Percentiles rank a stretch among this genome's conserved stretches.
Evolutionary conservation across 2,797 vertebrate species (phyloP).

Genomic region (Apogon hyalosoma): DNA sequence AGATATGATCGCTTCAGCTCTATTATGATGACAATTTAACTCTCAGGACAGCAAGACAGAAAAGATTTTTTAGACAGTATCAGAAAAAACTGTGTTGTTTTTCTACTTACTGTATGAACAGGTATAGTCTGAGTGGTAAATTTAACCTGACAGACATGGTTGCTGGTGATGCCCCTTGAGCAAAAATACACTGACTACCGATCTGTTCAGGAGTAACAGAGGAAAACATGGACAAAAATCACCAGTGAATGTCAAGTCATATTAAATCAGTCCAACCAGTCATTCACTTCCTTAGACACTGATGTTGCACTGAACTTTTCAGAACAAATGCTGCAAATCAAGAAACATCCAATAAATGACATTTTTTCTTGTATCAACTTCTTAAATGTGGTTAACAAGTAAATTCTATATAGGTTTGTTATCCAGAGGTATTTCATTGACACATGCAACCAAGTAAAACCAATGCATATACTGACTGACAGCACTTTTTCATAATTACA

Average conservation of each 20-base stretch:
- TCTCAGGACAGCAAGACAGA: constrained; percentile 2
- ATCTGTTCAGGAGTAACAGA: constrained; percentile 14
- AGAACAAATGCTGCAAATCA: too few species aligned
- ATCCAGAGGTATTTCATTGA: too few species aligned
- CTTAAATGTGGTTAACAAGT: too few species aligned
- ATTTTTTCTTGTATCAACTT: too few species aligned
- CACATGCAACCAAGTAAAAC: too few species aligned
- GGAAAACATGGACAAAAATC: constrained; percentile 11
- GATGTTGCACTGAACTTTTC: constrained; percentile 15
- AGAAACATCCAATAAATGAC: too few species aligned
- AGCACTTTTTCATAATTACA: too few species aligned
- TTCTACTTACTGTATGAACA: constrained; percentile 20
- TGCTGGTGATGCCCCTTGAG: constrained; percentile 22
- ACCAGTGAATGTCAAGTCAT: constrained; percentile 41
- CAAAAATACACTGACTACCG: constrained; percentile 14
- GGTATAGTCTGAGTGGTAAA: constrained; percentile 46
- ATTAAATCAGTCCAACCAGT: constrained; percentile 41
- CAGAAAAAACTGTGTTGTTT: constrained; percentile 15
- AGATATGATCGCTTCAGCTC: neutral
- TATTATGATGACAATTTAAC: constrained; percentile 31
- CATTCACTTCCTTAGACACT: constrained; percentile 16
- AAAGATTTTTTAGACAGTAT: constrained; percentile 36
- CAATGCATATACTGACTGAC: too few species aligned
- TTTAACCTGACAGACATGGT: constrained; percentile 58
- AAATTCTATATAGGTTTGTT: too few species aligned